phyloP scores from a whole-genome alignment of 2,113 vertebrate genomes.

The Sigmodon hispidus region DNA sequence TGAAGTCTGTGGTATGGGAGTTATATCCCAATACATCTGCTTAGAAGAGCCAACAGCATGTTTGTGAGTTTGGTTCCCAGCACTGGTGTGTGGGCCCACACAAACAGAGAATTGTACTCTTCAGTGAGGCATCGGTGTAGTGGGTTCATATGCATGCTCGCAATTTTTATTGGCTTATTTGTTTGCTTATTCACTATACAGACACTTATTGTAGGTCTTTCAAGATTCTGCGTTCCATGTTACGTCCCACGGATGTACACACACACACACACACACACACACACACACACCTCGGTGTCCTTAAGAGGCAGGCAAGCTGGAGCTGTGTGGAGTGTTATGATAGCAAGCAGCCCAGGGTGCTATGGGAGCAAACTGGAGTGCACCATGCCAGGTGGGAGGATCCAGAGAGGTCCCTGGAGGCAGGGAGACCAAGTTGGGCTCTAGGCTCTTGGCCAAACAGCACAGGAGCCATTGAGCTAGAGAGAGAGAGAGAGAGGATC shows the following conservation, averaged over 20 bases:
- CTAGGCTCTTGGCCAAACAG: rapidly evolving
- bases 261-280: neutral
- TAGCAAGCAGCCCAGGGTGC: neutral
- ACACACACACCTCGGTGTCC: neutral
- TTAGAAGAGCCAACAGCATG: neutral
- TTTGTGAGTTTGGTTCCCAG: neutral
- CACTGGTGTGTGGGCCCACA: neutral
- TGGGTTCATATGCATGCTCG: neutral
- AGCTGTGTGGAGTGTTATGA: rapidly evolving
- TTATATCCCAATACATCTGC: neutral
- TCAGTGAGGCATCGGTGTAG: neutral
- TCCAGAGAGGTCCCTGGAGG: neutral
- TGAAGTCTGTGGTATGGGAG: neutral
- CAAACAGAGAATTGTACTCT: neutral
- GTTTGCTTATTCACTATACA: neutral
- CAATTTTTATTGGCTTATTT: slow-evolving; percentile 17
- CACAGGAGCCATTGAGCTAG: neutral
- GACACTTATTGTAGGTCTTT: neutral
- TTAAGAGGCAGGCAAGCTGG: neutral
- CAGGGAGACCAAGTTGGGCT: neutral
- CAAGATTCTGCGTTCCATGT: neutral
- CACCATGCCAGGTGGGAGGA: neutral
- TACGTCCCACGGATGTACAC: neutral
- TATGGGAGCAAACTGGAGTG: neutral
- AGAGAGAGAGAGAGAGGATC: neutral